phyloP scores from a whole-genome alignment of 2,113 vertebrate genomes.

The Carassius carassius region DNA sequence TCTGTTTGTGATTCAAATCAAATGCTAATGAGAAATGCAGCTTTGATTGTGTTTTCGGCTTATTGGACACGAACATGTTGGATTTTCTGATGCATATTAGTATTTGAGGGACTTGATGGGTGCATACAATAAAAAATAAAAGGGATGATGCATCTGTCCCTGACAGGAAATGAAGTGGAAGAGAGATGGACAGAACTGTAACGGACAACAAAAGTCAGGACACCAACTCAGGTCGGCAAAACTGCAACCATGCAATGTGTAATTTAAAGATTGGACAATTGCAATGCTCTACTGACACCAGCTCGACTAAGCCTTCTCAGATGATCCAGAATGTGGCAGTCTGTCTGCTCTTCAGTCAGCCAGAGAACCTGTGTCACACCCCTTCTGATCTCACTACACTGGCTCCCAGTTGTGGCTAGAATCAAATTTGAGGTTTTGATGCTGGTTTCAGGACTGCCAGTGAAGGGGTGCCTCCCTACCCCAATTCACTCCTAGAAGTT shows the following conservation, averaged over 20 bases:
- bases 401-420: neutral
- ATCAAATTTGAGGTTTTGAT: neutral
- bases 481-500: neutral
- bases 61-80: neutral
- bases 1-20: conserved; percentile 21
- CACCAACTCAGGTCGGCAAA: neutral
- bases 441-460: neutral
- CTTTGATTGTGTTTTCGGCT: neutral
- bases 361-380: neutral
- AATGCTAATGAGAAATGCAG: conserved; percentile 5
- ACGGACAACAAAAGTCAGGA: neutral
- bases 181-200: neutral
- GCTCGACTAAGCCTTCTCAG: neutral
- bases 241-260: neutral
- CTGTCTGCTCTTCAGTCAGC: neutral
- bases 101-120: neutral
- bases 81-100: neutral
- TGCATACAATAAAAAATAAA: too few species aligned
- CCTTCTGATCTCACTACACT: neutral
- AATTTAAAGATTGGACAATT: neutral
- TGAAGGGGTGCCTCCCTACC: neutral
- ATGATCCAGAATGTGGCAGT: neutral
- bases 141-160: too few species aligned
- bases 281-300: neutral
- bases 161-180: too few species aligned